Evolutionary conservation across 2,113 vertebrate genomes (phyloP), one percentile per base, ranked within the genome.

Genomic region (Eptatretus burgeri): DNA sequence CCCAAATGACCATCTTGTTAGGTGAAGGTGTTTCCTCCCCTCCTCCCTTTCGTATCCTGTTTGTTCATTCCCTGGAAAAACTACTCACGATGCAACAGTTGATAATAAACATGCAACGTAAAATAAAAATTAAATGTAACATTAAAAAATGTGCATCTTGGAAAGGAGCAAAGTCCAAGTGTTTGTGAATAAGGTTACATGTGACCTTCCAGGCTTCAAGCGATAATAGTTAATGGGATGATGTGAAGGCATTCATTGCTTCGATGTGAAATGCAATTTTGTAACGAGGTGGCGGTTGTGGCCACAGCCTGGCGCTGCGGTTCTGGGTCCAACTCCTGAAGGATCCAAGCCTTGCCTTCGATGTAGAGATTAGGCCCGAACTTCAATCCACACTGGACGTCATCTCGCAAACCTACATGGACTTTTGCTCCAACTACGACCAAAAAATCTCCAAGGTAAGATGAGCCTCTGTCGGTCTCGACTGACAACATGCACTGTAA

Each of bases 401-500:
- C 53, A 60, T 60, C 53, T 60, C 53, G 12, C 53, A 60, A 19
- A 60, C 53, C 53, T 60, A 10, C 53, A 60, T 60, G 53, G 53
- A 60, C 53, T n/a, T 19, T 19, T 60, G 53, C 53, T 60, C 53
- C 16, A n/a, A n/a, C 16, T n/a, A 60, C 16, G 53, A 17, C 53
- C 19, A 60, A n/a, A 60, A 60, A 19, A 60, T 60, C 53, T 10
- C 53, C 53, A 60, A 60, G 53, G 53, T 60, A 20, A 11, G 56
- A 19, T 14, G 3, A 60, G 10, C 53, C 53, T 12, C 10, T 12
- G 16, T 12, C 7, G 10, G 16, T 17, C 12, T 19, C 14, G 7
- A 18, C 53, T 18, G 14, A 56, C 3, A 56, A 19, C 16, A 12
- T 60, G 16, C 10, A 9, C 53, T n/a, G 16, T 10, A 56, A 19